Evolutionary conservation across 2,113 vertebrate species (phyloP), one percentile per base, ranked within the genome.

Genomic region (Zapornia atra): DNA sequence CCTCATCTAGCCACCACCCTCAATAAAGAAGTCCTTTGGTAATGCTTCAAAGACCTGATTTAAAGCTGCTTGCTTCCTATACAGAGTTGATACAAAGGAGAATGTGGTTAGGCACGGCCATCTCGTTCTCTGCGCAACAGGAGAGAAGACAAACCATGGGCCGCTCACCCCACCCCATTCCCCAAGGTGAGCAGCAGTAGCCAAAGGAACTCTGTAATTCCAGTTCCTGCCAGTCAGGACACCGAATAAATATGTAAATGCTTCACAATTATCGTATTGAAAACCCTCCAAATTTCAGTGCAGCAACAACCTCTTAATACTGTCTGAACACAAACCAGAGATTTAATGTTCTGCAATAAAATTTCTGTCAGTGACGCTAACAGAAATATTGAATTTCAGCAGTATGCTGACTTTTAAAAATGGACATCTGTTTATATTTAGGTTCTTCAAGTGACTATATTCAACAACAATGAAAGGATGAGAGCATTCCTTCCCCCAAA

Each of bases 401-500:
- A 83, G 66, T 51, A 80, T 83, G 91, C 92, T 88, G 92, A 91
- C 75, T 94, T 93, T 57, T 92, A 6, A 57, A 92, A 91, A 89
- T 2, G 4, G 60, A 93, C 97, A 97, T 97, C 94, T 97, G 96
- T 96, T 97, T 96, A 96, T 68, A 94, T 96, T 97, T 96, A 97
- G 94, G 38, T 59, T 80, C 64, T 53, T 91, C 82, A 46, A 75
- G 56, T 40, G 84, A 97, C 34, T 90, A 42, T 34, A 61, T 66
- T 70, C 77, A 94, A 94, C 48, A 80, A 87, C 86, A 95, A 92
- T 6, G 25, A 91, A 87, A 69, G 59, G 69, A 87, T 50, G 81
- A 82, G 69, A 78, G 10, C 51, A 65, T 54, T 94, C 61, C 81
- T 94, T 85, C 11, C 42, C 40, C 21, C 29, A 48, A 5, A 80